Base-by-base conservation (phyloP, 2,888 invertebrate species). In the Andrena bicolor region DNA sequence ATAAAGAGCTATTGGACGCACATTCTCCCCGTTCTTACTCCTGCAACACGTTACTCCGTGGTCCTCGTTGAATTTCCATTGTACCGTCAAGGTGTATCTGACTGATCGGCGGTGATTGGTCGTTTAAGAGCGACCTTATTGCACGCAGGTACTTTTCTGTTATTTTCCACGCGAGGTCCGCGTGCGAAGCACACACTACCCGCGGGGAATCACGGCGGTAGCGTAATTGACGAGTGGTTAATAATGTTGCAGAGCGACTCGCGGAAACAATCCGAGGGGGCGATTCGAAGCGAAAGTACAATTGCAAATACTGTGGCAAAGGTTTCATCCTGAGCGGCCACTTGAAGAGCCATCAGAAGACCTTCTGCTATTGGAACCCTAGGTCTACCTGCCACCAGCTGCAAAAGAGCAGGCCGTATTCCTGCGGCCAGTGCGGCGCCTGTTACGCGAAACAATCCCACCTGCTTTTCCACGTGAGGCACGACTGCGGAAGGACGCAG, bases 401-500 rank as follows among this genome's bases (percentile, higher is more conserved):
- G 60, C 83, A 83, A 68, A 88, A 89, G 65, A 83, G 76, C 61
- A 85, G 89, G 53, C 91, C 91, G 16, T 90, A 86, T 73, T 85
- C 86, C 70, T 92, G 92, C 65, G 77, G 78, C 20, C 85, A 86
- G 35, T 92, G 91, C 82, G 91, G 91, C 16, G 87, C 89, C 51
- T 88, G 89, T 75, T 92, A 92, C 73, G 89, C 91, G 65, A 87
- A 89, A 68, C 90, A 91, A 63, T 90, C 89, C 1, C 89, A 90
- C 20, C 74, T 92, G 60, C 84, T 88, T 28, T 90, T 89, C 60
- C 92, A 92, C 72, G 76, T 88, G 28, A 87, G 86, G 41, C 90
- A 90, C 73, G 92, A 92, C 49, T 91, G 90, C 56, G 90, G 90
- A 6, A 85, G 89, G 16, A 90, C 87, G 6, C 90, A 90, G 69